A percentile compares a stretch with the other conserved stretches of the same genome.
Evolutionary conservation across 2,888 invertebrate species (phyloP).

Genomic region (Leptothorax acervorum): DNA sequence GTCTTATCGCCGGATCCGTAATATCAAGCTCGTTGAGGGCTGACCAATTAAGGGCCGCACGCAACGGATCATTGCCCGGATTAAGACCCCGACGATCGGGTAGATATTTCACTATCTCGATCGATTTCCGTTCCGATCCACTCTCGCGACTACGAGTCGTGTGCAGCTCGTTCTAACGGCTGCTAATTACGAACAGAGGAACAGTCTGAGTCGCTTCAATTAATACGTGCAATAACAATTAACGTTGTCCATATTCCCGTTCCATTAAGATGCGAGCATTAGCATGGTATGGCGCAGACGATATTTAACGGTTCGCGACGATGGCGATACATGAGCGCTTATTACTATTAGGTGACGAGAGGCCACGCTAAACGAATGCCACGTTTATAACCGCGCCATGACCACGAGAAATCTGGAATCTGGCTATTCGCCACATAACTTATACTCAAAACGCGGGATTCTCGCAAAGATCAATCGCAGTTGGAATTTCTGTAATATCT

Average conservation of each 20-base stretch:
- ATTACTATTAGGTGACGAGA: conserved; percentile 65
- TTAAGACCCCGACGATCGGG: conserved; percentile 49
- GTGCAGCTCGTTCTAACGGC: conserved; percentile 23
- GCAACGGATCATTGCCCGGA: conserved; percentile 62
- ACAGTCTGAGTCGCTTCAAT: conserved; percentile 18
- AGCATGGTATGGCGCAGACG: background rate
- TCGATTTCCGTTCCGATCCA: conserved; percentile 54
- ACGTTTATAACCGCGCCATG: conserved; percentile 60
- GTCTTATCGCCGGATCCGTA: conserved; percentile 36
- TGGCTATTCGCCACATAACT: conserved; percentile 67
- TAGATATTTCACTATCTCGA: conserved; percentile 46
- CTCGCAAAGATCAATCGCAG: conserved; percentile 48
- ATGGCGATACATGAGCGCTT: conserved; percentile 27
- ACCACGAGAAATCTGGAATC: conserved; percentile 53
- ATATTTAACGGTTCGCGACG: conserved; percentile 8
- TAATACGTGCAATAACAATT: conserved; percentile 45
- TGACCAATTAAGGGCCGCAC: conserved; percentile 44
- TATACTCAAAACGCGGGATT: conserved; percentile 29
- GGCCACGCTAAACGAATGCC: conserved; percentile 56
- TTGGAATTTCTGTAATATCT: background rate
- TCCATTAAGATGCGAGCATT: conserved; percentile 18
- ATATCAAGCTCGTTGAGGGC: conserved; percentile 40
- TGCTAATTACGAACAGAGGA: conserved; percentile 40
- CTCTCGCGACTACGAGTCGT: conserved; percentile 3
- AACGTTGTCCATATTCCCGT: conserved; percentile 12